A percentile compares a stretch with the other conserved stretches of the same genome.
Evolutionary conservation across 2,888 invertebrate genomes (phyloP).

Genomic region (Steinernema hermaphroditum): DNA sequence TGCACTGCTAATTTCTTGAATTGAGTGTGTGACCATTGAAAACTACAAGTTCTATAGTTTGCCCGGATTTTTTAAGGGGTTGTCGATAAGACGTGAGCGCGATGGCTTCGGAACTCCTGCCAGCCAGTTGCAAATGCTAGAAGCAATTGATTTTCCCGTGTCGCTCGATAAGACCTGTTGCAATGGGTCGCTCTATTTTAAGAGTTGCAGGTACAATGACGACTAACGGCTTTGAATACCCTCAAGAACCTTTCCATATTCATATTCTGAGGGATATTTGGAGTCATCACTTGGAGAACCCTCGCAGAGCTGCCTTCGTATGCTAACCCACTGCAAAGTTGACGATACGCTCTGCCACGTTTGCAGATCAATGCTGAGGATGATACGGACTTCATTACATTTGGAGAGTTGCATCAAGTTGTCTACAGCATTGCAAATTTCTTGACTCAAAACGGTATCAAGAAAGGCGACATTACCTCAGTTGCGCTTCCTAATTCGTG

Average conservation of each 20-base stretch:
- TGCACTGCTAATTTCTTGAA: too few relatives aligned
- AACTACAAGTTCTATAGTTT: not conserved
- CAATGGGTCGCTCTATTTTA: not conserved
- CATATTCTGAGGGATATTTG: constrained; percentile 36
- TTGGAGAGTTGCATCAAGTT: constrained; percentile 35
- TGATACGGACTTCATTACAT: constrained; percentile 37
- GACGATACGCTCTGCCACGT: too few relatives aligned
- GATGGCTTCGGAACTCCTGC: too few relatives aligned
- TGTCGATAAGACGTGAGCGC: not conserved
- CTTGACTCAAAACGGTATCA: constrained; percentile 41
- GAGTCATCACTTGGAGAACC: constrained; percentile 39
- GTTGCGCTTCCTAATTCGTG: constrained; percentile 37
- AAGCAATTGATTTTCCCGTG: not conserved
- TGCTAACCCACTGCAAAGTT: not conserved
- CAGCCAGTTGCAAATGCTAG: too few relatives aligned
- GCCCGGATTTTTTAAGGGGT: not conserved
- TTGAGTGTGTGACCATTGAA: too few relatives aligned
- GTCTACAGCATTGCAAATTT: constrained; percentile 38
- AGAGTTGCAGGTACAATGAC: not conserved
- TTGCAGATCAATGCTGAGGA: constrained; percentile 38
- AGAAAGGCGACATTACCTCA: constrained; percentile 47
- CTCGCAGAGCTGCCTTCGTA: constrained; percentile 39
- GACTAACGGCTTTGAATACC: not conserved
- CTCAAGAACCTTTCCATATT: constrained; percentile 38
- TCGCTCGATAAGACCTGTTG: not conserved